Base-by-base conservation (phyloP, 2,888 invertebrate genomes). In the Drosophila merina region DNA sequence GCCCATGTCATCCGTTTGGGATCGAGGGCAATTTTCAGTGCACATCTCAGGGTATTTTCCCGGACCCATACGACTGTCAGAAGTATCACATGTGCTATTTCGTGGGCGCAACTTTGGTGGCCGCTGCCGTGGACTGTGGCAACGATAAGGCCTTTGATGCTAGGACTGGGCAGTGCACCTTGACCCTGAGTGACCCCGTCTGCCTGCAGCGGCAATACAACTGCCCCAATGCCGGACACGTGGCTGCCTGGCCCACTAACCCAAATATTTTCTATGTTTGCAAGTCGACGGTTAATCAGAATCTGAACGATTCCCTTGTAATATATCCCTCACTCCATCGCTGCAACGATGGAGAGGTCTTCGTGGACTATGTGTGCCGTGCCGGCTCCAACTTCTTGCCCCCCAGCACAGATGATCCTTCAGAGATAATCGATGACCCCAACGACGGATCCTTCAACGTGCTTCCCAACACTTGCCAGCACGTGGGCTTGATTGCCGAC, bases 11-110 rank as follows among this genome's bases (percentile, higher is more conserved):
- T 82, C 91, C 91, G 0, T 90, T 91, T 36, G 91, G 91, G 3
- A 88, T 90, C 51, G 91, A 91, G 49, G 90, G 89, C 5, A 91
- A 90, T 68, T 91, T 91, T 25, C 91, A 90, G 38, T 91, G 91
- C 75, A 91, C 91, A 2, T 90, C 91, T 0, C 90, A 91, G 40
- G 91, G 91, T 45, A 81, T 91, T 14, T 91, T 91, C 36, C 92
- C 92, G 2, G 91, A 92, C 88, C 91, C 92, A 2, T 92, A 92
- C 38, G 91, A 91, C 59, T 92, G 92, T 51, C 92, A 92, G 75
- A 90, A 89, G 57, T 92, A 92, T 63, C 92, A 92, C 52, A 91
- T 91, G 89, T 92, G 92, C 57, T 90, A 91, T 57, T 89, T 90
- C 66, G 89, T 90, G 30, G 88, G 85, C 31, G 79, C 87, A 9